Percentiles rank a stretch among this genome's conserved stretches.
phyloP scores from a whole-genome alignment of 2,113 vertebrate species.

The Kryptolebias marmoratus region DNA sequence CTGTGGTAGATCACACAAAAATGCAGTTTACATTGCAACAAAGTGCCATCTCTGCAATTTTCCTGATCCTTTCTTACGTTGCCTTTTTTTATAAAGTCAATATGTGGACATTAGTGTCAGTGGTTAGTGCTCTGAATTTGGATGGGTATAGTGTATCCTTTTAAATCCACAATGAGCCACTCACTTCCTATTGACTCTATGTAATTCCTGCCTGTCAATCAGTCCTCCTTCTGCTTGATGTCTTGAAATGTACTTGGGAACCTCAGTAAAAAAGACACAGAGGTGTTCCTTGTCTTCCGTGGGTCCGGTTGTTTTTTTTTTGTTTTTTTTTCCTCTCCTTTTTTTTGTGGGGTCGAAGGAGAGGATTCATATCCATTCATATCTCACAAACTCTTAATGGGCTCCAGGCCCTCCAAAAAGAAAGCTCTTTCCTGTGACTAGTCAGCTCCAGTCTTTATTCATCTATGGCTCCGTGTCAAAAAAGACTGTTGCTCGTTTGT shows the following conservation, averaged over 20 bases:
- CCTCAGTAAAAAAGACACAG: conserved; percentile 71
- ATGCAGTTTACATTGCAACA: conserved; percentile 20
- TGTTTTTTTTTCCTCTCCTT: too few species aligned
- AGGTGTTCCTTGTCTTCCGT: conserved; percentile 71
- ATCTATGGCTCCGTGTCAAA: conserved; percentile 99
- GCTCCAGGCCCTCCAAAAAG: conserved; percentile 87
- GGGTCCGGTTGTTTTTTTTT: conserved; percentile 56
- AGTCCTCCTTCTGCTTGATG: conserved; percentile 64
- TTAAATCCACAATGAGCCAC: conserved; percentile 74
- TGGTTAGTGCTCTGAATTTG: conserved; percentile 55
- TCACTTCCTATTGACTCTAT: conserved; percentile 77
- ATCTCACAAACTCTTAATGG: conserved; percentile 92
- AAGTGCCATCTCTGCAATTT: conserved; percentile 5
- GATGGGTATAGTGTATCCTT: conserved; percentile 65
- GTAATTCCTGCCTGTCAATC: conserved; percentile 77
- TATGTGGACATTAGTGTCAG: conserved; percentile 65
- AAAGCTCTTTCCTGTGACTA: conserved; percentile 93
- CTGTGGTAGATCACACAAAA: conserved; percentile 2
- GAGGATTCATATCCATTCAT: conserved; percentile 87
- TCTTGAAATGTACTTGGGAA: conserved; percentile 77
- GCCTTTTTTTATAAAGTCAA: conserved; percentile 54
- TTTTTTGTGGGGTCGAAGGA: conserved; percentile 71
- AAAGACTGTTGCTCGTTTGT: conserved; percentile 99
- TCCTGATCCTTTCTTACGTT: neutral
- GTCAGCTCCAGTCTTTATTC: conserved; percentile 98